Percentiles rank a stretch among this genome's conserved stretches.
phyloP scores from a whole-genome alignment of 2,113 vertebrate genomes.

The Upupa epops region DNA sequence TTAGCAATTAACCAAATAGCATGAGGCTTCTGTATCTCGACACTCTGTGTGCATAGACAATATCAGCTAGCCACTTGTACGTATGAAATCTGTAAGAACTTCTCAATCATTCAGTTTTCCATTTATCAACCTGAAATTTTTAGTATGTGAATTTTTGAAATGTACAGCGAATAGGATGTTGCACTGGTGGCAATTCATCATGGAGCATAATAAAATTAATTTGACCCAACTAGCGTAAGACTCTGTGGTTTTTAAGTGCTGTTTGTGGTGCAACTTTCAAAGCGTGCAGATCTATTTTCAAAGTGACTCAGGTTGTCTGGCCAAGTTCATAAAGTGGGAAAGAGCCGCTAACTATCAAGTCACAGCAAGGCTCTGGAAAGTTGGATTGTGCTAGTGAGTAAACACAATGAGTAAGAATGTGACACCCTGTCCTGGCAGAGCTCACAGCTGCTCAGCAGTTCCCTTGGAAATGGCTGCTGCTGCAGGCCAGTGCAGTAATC shows the following conservation, averaged over 20 bases:
- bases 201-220: constrained; percentile 85
- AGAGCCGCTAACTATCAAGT: not conserved
- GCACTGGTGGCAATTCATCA: constrained; percentile 87
- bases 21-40: constrained; percentile 80
- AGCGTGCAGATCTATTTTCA: no score
- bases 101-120: constrained; percentile 79
- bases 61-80: constrained; percentile 78
- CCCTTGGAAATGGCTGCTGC: not conserved
- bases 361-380: not conserved
- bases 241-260: constrained; percentile 57
- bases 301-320: not conserved
- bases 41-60: constrained; percentile 78
- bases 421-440: constrained; percentile 31
- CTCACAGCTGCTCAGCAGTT: not conserved
- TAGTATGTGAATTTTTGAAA: constrained; percentile 83
- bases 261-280: constrained; percentile 7
- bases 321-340: not conserved
- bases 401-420: constrained; percentile 46
- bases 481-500: not conserved
- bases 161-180: constrained; percentile 86
- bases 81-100: constrained; percentile 74
- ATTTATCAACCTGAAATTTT: constrained; percentile 80
- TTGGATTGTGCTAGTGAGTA: constrained; percentile 43
- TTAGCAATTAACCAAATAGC: constrained; percentile 76
- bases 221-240: constrained; percentile 72